A percentile compares a stretch with the other conserved stretches of the same genome.
These are phyloP conservation scores for Spermophilus dauricus DNA, from an alignment of 2,113 vertebrate species.

Conservation along the genomic window DNA sequence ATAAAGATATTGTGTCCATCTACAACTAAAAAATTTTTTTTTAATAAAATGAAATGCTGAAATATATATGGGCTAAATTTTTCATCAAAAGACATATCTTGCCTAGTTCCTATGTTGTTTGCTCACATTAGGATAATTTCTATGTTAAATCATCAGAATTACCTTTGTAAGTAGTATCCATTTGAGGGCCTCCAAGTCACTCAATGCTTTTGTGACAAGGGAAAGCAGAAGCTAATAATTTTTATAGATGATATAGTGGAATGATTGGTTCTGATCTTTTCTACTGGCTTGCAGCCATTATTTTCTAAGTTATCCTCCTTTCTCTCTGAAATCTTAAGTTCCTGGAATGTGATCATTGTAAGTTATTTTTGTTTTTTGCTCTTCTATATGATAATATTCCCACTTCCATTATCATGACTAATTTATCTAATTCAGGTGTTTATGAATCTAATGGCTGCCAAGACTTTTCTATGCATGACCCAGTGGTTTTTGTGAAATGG, in stretches of 20 bases:
- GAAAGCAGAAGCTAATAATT: conserved; percentile 57
- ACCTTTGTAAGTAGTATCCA: conserved; percentile 64
- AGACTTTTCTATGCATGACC: conserved; percentile 1
- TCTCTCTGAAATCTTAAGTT: conserved; percentile 67
- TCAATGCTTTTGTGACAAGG: conserved; percentile 72
- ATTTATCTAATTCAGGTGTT: conserved; percentile 41
- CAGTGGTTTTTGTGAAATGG: conserved; percentile 56
- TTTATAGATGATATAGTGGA: conserved; percentile 64
- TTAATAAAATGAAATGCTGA: conserved; percentile 88
- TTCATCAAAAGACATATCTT: conserved; percentile 70
- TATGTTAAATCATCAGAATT: conserved; percentile 69
- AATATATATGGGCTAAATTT: conserved; percentile 51
- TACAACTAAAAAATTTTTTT: too few relatives aligned
- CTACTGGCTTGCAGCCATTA: conserved; percentile 64
- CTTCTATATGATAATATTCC: conserved; percentile 45
- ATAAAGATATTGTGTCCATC: too few relatives aligned
- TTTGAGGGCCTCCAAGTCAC: conserved; percentile 27
- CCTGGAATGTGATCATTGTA: conserved; percentile 65
- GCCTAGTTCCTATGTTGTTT: conserved; percentile 52
- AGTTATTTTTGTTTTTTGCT: conserved; percentile 72
- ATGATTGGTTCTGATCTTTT: conserved; percentile 74
- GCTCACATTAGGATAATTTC: conserved; percentile 72
- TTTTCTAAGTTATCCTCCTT: conserved; percentile 74
- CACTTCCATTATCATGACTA: conserved; percentile 54
- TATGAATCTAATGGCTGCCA: conserved; percentile 55